phyloP scores from a whole-genome alignment of 2,888 invertebrate species.

The Galerucella nymphaeae region DNA sequence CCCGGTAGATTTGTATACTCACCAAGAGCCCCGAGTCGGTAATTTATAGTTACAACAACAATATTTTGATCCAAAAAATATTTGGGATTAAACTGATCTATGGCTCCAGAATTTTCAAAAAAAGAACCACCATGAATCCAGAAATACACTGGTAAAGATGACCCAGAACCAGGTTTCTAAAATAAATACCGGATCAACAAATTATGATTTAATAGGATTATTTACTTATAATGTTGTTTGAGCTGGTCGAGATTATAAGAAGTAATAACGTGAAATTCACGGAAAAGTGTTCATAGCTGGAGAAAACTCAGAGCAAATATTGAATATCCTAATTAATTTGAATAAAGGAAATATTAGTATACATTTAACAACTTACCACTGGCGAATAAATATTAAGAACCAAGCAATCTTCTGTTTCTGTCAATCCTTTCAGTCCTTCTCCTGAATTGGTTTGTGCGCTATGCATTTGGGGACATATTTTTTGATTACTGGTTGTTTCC shows the following conservation, averaged over 20 bases:
- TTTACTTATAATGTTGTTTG: no score
- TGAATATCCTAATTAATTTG: no score
- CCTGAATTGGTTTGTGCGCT: not conserved
- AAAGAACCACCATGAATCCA: conserved; percentile 20
- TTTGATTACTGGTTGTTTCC: not conserved
- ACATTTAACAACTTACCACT: not conserved
- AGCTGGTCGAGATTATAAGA: no score
- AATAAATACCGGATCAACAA: not conserved
- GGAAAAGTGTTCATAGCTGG: no score
- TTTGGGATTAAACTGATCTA: not conserved
- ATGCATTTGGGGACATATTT: conserved; percentile 13
- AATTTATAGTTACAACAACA: conserved; percentile 20
- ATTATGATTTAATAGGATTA: no score
- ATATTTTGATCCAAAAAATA: conserved; percentile 7
- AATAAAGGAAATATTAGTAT: no score
- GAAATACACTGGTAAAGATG: conserved; percentile 20
- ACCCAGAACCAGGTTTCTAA: conserved; percentile 2
- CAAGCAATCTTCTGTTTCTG: conserved; percentile 11
- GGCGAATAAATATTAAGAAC: conserved; percentile 14
- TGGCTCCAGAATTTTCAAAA: not conserved
- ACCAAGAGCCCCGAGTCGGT: conserved; percentile 20
- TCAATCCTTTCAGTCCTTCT: not conserved
- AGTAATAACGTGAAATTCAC: no score
- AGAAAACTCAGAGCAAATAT: no score
- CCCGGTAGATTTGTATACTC: not conserved